Conservation (phyloP, 2,888 invertebrate species). For the Campoletis raptor region DNA sequence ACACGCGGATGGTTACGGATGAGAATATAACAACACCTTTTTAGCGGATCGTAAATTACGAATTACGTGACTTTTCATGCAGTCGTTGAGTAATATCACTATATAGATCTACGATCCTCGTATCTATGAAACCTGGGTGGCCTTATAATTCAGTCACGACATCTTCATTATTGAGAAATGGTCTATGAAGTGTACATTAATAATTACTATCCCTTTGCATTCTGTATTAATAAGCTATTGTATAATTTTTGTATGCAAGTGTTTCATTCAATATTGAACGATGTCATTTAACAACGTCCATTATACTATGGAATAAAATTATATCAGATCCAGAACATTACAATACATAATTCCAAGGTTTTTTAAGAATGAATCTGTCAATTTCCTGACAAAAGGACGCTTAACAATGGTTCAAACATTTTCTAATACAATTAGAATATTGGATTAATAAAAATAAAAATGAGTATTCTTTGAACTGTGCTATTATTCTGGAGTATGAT, state of each 20-base stretch:
- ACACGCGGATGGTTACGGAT: constrained; percentile 54
- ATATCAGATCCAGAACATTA: not conserved
- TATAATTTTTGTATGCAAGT: not conserved
- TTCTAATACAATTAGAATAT: not conserved
- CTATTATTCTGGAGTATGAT: not conserved
- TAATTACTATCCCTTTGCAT: not conserved
- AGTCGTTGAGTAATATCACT: constrained; percentile 14
- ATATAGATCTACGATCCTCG: constrained; percentile 27
- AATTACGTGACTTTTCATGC: constrained; percentile 55
- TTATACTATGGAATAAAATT: not conserved
- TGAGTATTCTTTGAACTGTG: not conserved
- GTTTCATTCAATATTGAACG: not conserved
- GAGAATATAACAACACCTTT: constrained; percentile 65
- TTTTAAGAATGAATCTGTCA: not conserved
- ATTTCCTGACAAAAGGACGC: not conserved
- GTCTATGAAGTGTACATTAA: not conserved
- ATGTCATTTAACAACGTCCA: not conserved
- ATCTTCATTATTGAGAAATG: not conserved
- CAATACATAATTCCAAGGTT: not conserved
- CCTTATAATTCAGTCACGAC: not conserved
- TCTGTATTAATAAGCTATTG: not conserved
- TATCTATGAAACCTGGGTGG: constrained; percentile 21
- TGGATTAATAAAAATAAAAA: not conserved
- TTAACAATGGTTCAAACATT: not conserved
- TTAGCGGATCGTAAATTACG: constrained; percentile 68